Percentiles rank a stretch among this genome's conserved stretches.
Evolutionary conservation across 2,888 invertebrate genomes (phyloP).

Genomic region (Agrotis exclamationis): DNA sequence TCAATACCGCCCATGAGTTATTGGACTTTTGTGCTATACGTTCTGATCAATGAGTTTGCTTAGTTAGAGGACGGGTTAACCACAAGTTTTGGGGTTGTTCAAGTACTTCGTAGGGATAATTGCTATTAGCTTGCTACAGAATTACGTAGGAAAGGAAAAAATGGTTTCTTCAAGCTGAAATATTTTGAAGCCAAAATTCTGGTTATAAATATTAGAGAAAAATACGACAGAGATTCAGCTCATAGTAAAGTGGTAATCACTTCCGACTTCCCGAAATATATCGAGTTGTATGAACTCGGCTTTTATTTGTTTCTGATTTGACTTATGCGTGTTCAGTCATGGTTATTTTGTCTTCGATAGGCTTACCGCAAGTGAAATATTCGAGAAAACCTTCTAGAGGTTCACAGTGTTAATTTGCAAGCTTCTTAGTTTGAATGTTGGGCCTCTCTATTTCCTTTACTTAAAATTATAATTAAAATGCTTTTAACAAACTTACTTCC

Average conservation of each 20-base stretch:
- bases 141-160: not conserved
- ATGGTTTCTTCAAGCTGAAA: slow-evolving; percentile 19
- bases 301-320: slow-evolving; percentile 63
- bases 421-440: slow-evolving; percentile 9
- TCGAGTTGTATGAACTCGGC: slow-evolving; percentile 47
- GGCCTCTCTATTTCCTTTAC: slow-evolving; percentile 27
- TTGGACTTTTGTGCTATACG: slow-evolving; percentile 25
- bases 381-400: not conserved
- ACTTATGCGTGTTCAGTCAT: slow-evolving; percentile 46
- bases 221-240: slow-evolving; percentile 43
- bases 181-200: slow-evolving; percentile 33
- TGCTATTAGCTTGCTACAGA: slow-evolving; percentile 20
- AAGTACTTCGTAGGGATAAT: slow-evolving; percentile 10
- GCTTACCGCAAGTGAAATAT: not conserved
- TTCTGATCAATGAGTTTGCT: slow-evolving; percentile 31
- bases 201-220: slow-evolving; percentile 39
- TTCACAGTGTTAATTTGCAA: slow-evolving; percentile 10
- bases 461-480: slow-evolving; percentile 39
- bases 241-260: slow-evolving; percentile 60
- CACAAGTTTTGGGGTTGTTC: slow-evolving; percentile 14
- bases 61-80: slow-evolving; percentile 6
- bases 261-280: slow-evolving; percentile 57
- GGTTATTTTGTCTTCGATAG: slow-evolving; percentile 46
- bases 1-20: slow-evolving; percentile 47
- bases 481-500: slow-evolving; percentile 39